A percentile compares a stretch with the other conserved stretches of the same genome.
These are phyloP conservation scores for Pollenia labialis DNA, from an alignment of 2,888 invertebrate genomes.

Conservation along the genomic window DNA sequence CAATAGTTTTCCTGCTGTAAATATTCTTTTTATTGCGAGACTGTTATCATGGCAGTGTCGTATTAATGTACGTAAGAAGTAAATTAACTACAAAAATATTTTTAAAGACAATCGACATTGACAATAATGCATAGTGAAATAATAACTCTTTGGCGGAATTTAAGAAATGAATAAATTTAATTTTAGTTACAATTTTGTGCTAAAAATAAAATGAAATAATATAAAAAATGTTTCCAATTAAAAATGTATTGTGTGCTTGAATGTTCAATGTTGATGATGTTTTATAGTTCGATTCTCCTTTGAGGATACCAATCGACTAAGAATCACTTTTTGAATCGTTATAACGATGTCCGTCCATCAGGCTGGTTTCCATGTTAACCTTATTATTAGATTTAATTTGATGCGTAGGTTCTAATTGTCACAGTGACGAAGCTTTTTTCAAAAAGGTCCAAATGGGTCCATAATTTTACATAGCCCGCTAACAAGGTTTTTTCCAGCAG, in stretches of 20 bases:
- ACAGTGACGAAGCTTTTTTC: too few relatives aligned
- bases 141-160: background rate
- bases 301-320: too few relatives aligned
- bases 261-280: background rate
- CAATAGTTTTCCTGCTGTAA: conserved; percentile 43
- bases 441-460: too few relatives aligned
- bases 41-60: background rate
- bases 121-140: background rate
- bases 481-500: too few relatives aligned
- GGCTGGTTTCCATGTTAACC: too few relatives aligned
- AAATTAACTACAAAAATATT: conserved; percentile 12
- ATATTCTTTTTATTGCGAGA: background rate
- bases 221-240: background rate
- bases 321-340: too few relatives aligned
- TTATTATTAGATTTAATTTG: too few relatives aligned
- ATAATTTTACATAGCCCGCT: too few relatives aligned
- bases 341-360: too few relatives aligned
- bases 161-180: background rate
- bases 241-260: background rate
- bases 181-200: conserved; percentile 20
- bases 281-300: background rate
- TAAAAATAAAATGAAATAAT: conserved; percentile 36
- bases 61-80: background rate
- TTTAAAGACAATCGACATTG: background rate
- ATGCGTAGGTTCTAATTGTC: too few relatives aligned